Evolutionary conservation across 1,140 invertebrate species (phyloP).

Genomic region (Parapsyche elsis): DNA sequence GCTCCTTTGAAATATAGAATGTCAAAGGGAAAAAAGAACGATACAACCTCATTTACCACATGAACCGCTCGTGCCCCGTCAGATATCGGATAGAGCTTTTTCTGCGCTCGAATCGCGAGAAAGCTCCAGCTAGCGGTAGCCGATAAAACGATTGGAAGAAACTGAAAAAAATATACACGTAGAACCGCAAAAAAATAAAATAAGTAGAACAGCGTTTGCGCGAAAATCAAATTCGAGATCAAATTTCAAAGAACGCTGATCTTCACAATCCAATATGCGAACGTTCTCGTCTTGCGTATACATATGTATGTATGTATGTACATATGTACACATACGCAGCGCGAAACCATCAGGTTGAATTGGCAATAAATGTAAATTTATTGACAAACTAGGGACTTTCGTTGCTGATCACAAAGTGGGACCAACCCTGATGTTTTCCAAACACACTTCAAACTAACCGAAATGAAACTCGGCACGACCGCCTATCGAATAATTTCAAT

Average conservation of each 20-base stretch:
- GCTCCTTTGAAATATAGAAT: conserved; percentile 1
- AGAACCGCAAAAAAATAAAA: neutral
- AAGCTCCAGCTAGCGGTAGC: neutral
- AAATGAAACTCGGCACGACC: no score
- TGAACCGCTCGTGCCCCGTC: neutral
- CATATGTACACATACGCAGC: neutral
- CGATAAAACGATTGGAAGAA: neutral
- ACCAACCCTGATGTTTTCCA: neutral
- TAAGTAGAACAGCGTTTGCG: neutral
- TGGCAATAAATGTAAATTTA: neutral
- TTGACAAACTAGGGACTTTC: no score
- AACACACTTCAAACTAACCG: neutral
- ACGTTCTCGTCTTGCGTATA: neutral
- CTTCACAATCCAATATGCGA: neutral
- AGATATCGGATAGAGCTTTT: no score
- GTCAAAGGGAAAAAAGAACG: neutral
- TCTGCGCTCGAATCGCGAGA: neutral
- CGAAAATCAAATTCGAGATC: neutral
- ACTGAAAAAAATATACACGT: neutral
- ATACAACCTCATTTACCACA: conserved; percentile 5
- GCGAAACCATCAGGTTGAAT: neutral
- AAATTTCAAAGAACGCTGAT: neutral
- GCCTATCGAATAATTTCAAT: no score
- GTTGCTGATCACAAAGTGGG: neutral
- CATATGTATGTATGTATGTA: neutral